phyloP scores from a whole-genome alignment of 2,113 vertebrate genomes.

The Indri indri region DNA sequence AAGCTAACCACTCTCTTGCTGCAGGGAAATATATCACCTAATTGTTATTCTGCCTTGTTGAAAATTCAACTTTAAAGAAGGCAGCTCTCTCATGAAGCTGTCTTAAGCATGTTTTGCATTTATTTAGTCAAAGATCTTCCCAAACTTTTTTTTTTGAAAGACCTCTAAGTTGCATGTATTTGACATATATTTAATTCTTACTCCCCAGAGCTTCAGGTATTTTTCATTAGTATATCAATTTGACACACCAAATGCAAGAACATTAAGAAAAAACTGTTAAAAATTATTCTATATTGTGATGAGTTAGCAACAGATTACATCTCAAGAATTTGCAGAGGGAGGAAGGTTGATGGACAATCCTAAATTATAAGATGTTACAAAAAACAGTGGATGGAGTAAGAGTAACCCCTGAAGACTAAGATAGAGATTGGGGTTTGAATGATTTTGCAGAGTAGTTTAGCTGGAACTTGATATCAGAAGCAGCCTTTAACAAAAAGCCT shows the following conservation, averaged over 20 bases:
- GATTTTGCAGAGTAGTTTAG: slow-evolving; percentile 75
- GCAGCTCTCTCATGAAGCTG: slow-evolving; percentile 73
- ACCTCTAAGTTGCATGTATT: slow-evolving; percentile 72
- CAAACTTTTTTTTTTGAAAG: slow-evolving; percentile 17
- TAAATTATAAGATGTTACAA: not conserved
- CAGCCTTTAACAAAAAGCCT: slow-evolving; percentile 84
- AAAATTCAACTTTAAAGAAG: slow-evolving; percentile 77
- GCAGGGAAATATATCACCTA: slow-evolving; percentile 79
- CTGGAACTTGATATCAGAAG: slow-evolving; percentile 83
- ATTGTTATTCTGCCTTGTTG: slow-evolving; percentile 79
- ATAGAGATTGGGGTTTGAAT: slow-evolving; percentile 75
- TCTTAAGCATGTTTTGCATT: slow-evolving; percentile 76
- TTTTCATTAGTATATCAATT: slow-evolving; percentile 49
- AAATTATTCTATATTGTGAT: slow-evolving; percentile 42
- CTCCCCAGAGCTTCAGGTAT: slow-evolving; percentile 24
- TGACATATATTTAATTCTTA: slow-evolving; percentile 38
- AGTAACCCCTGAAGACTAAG: slow-evolving; percentile 64
- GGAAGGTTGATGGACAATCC: slow-evolving; percentile 57
- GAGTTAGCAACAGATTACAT: slow-evolving; percentile 70
- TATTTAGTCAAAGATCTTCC: slow-evolving; percentile 80
- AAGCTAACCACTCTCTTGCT: slow-evolving; percentile 80
- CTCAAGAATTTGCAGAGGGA: slow-evolving; percentile 59
- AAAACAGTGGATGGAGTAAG: slow-evolving; percentile 7
- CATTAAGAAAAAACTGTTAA: slow-evolving; percentile 13
- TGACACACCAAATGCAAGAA: slow-evolving; percentile 27